phyloP scores from a whole-genome alignment of 2,113 vertebrate species.

The Scartelaos histophorus region DNA sequence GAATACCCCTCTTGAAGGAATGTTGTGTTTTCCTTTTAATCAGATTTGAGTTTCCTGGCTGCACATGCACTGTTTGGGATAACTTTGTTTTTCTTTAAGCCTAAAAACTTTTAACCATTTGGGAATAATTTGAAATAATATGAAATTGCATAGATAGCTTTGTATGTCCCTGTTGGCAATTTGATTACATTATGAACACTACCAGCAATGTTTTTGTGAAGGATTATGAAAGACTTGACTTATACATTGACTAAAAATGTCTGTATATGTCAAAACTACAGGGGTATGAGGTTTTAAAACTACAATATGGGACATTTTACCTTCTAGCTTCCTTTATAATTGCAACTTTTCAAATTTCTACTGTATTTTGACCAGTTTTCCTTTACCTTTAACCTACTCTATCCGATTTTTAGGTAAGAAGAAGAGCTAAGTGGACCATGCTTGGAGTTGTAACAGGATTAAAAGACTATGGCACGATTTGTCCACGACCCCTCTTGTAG shows the following conservation, averaged over 20 bases:
- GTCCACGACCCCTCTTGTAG: slow-evolving; percentile 13
- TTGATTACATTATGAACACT: too few species aligned
- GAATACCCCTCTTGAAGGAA: background rate
- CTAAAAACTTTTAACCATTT: background rate
- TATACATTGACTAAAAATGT: too few species aligned
- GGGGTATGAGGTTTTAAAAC: too few species aligned
- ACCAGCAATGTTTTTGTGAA: too few species aligned
- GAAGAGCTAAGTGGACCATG: slow-evolving; percentile 42
- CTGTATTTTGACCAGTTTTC: background rate
- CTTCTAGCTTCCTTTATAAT: background rate
- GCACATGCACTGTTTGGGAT: background rate
- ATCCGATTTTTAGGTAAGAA: slow-evolving; percentile 9
- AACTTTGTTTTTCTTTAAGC: background rate
- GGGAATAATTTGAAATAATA: background rate
- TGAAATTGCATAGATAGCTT: too few species aligned
- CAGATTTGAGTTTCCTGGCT: background rate
- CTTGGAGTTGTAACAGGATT: slow-evolving; percentile 27
- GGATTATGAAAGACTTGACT: too few species aligned
- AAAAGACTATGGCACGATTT: slow-evolving; percentile 45
- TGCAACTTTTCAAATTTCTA: background rate
- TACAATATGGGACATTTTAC: too few species aligned
- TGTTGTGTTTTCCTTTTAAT: background rate
- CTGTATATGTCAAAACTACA: too few species aligned
- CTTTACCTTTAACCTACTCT: background rate
- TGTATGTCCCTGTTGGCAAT: too few species aligned